Evolutionary conservation across 2,888 invertebrate species (phyloP).

Genomic region (Lutraria lutraria): DNA sequence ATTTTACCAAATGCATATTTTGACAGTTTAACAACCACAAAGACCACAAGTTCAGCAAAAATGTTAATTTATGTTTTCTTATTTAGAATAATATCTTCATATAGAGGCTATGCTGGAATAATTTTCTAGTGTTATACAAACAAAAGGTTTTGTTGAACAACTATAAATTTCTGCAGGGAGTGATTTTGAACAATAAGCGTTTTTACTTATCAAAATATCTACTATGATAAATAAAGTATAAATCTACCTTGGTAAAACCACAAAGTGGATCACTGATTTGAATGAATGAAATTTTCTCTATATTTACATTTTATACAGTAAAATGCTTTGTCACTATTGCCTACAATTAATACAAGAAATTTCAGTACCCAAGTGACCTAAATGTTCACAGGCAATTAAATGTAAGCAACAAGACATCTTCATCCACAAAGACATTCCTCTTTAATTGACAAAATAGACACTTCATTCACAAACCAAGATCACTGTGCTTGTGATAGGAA

Average conservation of each 20-base stretch:
- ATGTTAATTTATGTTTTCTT: constrained; percentile 13
- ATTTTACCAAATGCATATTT: constrained; percentile 17
- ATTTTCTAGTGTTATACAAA: neutral
- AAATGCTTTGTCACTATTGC: neutral
- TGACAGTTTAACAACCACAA: neutral
- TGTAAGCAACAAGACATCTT: neutral
- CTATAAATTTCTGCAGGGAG: neutral
- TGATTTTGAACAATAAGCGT: constrained; percentile 6
- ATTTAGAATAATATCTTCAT: constrained; percentile 17
- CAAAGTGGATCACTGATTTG: neutral
- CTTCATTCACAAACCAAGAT: constrained; percentile 3
- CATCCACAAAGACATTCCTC: neutral
- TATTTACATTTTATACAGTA: neutral
- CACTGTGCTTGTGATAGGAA: too few species aligned
- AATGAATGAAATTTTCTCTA: neutral
- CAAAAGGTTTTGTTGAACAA: neutral
- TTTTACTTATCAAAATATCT: constrained; percentile 13
- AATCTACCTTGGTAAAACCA: neutral
- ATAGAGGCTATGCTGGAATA: neutral
- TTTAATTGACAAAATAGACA: neutral
- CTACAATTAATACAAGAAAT: neutral
- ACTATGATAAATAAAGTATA: neutral
- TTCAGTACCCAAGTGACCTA: neutral
- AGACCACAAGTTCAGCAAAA: constrained; percentile 10
- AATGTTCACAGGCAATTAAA: constrained; percentile 9